These are phyloP conservation scores for Ecliptopera silaceata DNA, from an alignment of 2,888 invertebrate species.

Conservation along the genomic window DNA sequence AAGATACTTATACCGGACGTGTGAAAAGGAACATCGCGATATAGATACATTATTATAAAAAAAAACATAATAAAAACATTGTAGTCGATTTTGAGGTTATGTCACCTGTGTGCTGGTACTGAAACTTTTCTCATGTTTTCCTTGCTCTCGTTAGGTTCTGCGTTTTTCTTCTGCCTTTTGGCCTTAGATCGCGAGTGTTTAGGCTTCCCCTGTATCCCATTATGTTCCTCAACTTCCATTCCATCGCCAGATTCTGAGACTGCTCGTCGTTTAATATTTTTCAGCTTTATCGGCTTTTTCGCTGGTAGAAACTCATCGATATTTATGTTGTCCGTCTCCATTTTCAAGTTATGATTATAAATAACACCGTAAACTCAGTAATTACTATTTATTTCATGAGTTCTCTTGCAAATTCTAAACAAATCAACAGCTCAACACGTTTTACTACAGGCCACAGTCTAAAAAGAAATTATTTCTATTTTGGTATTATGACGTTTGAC, in stretches of 20 bases:
- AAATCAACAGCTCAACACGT: conserved; percentile 60
- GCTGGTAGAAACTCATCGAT: conserved; percentile 79
- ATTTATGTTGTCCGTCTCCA: conserved; percentile 79
- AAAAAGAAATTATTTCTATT: conserved; percentile 39
- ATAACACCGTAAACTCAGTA: neutral
- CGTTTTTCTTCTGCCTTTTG: conserved; percentile 66
- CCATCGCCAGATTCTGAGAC: conserved; percentile 75
- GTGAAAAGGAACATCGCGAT: neutral
- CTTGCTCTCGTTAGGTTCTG: conserved; percentile 80
- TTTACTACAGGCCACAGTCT: conserved; percentile 38
- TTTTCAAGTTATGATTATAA: conserved; percentile 40
- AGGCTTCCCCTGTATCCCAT: conserved; percentile 80
- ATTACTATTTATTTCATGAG: neutral
- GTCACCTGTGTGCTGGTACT: conserved; percentile 93
- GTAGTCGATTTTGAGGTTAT: conserved; percentile 50
- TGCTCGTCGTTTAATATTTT: conserved; percentile 80
- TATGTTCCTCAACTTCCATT: conserved; percentile 87
- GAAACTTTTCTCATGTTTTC: conserved; percentile 88
- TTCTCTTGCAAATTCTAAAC: conserved; percentile 21
- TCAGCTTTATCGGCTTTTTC: conserved; percentile 71
- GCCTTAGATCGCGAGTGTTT: conserved; percentile 67
- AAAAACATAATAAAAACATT: neutral
- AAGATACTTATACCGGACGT: neutral
- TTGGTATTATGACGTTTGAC: too few species aligned
- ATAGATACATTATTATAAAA: too few species aligned